These are phyloP conservation scores for Calycopis cecrops DNA, from an alignment of 1,140 invertebrate species.

Conservation along the genomic window DNA sequence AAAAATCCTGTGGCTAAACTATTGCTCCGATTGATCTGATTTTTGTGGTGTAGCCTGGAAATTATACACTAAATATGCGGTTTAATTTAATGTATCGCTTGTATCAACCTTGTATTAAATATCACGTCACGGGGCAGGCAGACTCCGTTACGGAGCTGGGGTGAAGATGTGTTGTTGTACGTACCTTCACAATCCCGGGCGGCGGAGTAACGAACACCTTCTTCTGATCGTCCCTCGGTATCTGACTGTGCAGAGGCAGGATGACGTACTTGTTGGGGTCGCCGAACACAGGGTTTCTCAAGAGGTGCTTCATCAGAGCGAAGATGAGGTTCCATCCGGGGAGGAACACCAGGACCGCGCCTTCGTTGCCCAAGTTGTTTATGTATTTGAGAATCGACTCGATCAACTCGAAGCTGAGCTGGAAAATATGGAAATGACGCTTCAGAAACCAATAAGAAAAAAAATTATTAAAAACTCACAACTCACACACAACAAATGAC, in stretches of 20 bases:
- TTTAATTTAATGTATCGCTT: no score
- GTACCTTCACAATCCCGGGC: constrained; percentile 58
- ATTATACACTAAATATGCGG: no score
- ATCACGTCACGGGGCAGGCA: no score
- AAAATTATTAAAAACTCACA: no score
- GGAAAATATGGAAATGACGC: constrained; percentile 23
- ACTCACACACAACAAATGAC: no score
- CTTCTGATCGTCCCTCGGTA: constrained; percentile 92
- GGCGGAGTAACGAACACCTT: constrained; percentile 90
- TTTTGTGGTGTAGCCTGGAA: no score
- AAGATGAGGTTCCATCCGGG: constrained; percentile 98
- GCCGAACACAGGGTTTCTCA: constrained; percentile 86
- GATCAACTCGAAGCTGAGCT: constrained; percentile 94
- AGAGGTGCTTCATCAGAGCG: constrained; percentile 90
- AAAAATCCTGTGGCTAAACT: no score
- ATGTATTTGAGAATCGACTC: constrained; percentile 89
- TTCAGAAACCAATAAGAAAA: background rate
- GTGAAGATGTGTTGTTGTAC: background rate
- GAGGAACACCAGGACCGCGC: constrained; percentile 93
- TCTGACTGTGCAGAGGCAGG: constrained; percentile 92
- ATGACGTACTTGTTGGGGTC: constrained; percentile 79
- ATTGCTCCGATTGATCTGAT: no score
- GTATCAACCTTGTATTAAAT: no score
- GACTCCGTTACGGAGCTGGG: no score
- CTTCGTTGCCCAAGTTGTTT: constrained; percentile 81